Percentiles rank a stretch among this genome's conserved stretches.
Evolutionary conservation across 64 coral and sea anemone genomes (phyloP).

Genomic region (Montipora efflorescens): DNA sequence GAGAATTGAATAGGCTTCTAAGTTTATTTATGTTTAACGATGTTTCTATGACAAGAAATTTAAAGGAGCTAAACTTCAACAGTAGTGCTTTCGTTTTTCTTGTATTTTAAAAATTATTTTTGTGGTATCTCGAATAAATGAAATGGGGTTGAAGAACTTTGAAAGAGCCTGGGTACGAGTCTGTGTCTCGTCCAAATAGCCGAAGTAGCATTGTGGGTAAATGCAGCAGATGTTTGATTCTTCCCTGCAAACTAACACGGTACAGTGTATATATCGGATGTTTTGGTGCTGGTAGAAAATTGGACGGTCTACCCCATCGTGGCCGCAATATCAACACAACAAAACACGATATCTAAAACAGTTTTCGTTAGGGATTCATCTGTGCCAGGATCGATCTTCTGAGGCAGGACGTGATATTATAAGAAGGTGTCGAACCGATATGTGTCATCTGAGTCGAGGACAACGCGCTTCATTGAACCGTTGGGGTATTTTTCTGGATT

Average conservation of each 20-base stretch:
- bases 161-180: neutral
- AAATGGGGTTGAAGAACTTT: neutral
- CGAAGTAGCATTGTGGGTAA: conserved; percentile 28
- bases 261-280: neutral
- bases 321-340: conserved; percentile 21
- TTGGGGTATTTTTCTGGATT: conserved; percentile 32
- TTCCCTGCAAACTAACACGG: neutral
- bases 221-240: conserved; percentile 31
- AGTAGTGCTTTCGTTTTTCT: too few species aligned
- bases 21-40: too few species aligned
- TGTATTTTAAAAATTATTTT: too few species aligned
- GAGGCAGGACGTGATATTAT: neutral
- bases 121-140: too few species aligned
- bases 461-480: conserved; percentile 44
- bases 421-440: conserved; percentile 11
- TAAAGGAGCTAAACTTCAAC: too few species aligned
- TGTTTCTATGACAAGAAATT: too few species aligned
- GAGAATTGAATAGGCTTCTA: too few species aligned
- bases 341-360: neutral
- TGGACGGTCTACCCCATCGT: neutral
- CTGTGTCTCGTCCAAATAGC: too few species aligned
- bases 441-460: conserved; percentile 21
- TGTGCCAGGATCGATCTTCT: neutral
- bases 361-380: neutral
- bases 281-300: neutral